phyloP scores from a whole-genome alignment of 1,140 invertebrate genomes.

The Venturia canescens region DNA sequence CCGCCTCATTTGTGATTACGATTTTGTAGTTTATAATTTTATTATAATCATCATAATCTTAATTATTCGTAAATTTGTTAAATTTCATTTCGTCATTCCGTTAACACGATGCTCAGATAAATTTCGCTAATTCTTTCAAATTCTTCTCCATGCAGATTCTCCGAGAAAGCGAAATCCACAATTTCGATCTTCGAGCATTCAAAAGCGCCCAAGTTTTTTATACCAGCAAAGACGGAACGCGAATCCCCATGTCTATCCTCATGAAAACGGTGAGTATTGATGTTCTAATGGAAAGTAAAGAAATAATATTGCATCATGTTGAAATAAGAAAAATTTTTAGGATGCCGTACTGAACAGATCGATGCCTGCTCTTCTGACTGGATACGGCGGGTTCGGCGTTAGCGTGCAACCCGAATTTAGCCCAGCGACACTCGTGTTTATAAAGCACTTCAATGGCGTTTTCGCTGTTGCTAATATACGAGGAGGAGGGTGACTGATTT shows the following conservation, averaged over 20 bases:
- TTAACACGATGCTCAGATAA: too few relatives aligned
- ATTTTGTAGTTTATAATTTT: too few relatives aligned
- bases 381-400: constrained; percentile 98
- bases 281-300: too few relatives aligned
- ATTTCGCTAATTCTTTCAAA: too few relatives aligned
- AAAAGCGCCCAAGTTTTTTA: constrained; percentile 96
- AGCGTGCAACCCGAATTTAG: constrained; percentile 92
- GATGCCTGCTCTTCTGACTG: constrained; percentile 92
- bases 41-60: too few relatives aligned
- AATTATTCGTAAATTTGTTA: too few relatives aligned
- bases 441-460: constrained; percentile 93
- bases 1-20: too few relatives aligned
- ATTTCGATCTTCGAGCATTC: constrained; percentile 89
- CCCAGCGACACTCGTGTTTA: constrained; percentile 89
- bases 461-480: constrained; percentile 96
- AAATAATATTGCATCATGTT: too few relatives aligned
- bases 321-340: constrained; percentile 69
- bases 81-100: too few relatives aligned
- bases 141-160: too few relatives aligned
- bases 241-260: constrained; percentile 81
- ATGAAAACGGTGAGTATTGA: constrained; percentile 81
- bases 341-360: constrained; percentile 81
- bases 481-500: constrained; percentile 88
- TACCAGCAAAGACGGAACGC: constrained; percentile 94
- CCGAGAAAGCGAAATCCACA: constrained; percentile 89